Base-by-base conservation (phyloP, 2,888 invertebrate genomes). In the Leucophora obtusa region DNA sequence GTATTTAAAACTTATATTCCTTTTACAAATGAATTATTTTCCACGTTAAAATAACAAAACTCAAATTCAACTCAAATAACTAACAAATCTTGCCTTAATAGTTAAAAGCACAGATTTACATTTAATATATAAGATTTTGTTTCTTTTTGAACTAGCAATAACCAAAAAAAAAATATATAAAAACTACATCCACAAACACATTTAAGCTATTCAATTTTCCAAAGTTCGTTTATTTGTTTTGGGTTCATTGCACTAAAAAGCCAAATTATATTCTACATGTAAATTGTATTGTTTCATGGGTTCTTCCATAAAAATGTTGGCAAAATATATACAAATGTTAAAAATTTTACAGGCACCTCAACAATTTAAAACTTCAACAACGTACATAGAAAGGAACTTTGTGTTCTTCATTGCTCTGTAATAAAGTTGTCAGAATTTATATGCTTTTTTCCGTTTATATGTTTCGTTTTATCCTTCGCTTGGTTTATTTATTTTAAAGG, bases 231-330 rank as follows among this genome's bases (percentile, higher is more conserved):
- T 76, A 73, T 73, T 75, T 81, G 73, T 65, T 77, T 80, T 47
- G 60, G 77, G 80, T 76, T 81, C 80, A 77, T 77, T 81, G 80
- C 72, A 73, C 80, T 81, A 81, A 81, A 76, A 56, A 77, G 69
- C 72, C 80, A 73, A 81, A 81, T 76, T 72, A 80, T 81, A 69
- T 81, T 77, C 72, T 76, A 73, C 69, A 76, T 73, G 77, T 73
- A 81, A 77, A 81, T 77, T 81, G 80, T 77, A 77, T 77, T 81
- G 72, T 81, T 81, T 77, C 69, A 72, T 65, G 33, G 24, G 35
- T 63, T 47, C 51, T 28, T 43, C 8, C 11, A 24, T n/a, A 47
- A 60, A 71, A 60, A 15, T 71, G 62, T 80, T 73, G 76, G 69
- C 69, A 81, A 60, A 70, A 51, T 59, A 58, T 60, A 6, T 9